A percentile compares a stretch with the other conserved stretches of the same genome.
phyloP scores from a whole-genome alignment of 2,113 vertebrate species.

The Corythaeola cristata region DNA sequence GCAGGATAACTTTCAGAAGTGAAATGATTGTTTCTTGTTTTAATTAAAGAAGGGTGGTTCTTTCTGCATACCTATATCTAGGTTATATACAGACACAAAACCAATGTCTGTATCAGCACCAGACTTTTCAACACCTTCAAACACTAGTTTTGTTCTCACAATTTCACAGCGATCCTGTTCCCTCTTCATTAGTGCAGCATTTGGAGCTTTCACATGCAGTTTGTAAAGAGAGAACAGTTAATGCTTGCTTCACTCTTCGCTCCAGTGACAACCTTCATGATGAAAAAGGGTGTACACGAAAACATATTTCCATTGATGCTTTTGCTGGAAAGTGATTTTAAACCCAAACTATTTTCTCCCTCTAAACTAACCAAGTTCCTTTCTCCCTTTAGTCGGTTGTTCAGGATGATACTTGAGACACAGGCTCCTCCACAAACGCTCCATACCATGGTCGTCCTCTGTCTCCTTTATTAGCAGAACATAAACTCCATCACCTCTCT shows the following conservation, averaged over 20 bases:
- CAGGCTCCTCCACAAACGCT: not conserved
- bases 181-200: not conserved
- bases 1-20: not conserved
- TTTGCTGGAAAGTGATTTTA: constrained; percentile 1
- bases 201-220: not conserved
- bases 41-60: not conserved
- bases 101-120: not conserved
- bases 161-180: not conserved
- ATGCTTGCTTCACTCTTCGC: not conserved
- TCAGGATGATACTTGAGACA: not conserved
- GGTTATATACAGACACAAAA: not conserved
- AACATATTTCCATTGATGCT: not conserved
- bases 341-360: not conserved
- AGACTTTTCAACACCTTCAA: not conserved
- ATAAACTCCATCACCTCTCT: not conserved
- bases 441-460: not conserved
- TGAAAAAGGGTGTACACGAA: not conserved
- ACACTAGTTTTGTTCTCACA: not conserved
- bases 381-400: not conserved
- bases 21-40: not conserved
- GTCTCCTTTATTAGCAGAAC: not conserved
- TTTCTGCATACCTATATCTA: not conserved
- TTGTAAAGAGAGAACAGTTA: not conserved
- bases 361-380: not conserved
- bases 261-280: not conserved